Evolutionary conservation across 1,140 invertebrate species (phyloP).

Genomic region (Calycopis cecrops): DNA sequence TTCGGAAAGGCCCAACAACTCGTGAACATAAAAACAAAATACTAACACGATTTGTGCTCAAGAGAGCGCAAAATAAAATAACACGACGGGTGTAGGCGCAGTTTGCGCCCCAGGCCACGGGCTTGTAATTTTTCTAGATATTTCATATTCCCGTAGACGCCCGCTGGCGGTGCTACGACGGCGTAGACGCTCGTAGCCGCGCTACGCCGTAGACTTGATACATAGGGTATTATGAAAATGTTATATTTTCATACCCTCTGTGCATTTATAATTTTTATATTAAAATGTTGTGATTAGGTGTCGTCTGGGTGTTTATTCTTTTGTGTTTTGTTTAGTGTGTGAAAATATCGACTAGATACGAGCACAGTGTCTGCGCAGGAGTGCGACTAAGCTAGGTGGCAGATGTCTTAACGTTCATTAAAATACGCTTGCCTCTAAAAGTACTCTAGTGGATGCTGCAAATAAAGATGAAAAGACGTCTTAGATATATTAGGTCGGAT

Average conservation of each 20-base stretch:
- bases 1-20: constrained; percentile 55
- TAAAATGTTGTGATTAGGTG: too few species aligned
- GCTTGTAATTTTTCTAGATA: constrained; percentile 67
- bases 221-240: constrained; percentile 7
- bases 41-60: constrained; percentile 67
- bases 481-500: too few species aligned
- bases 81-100: constrained; percentile 57
- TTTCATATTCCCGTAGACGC: constrained; percentile 68
- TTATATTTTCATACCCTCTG: not conserved
- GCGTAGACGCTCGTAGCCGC: constrained; percentile 45
- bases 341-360: too few species aligned
- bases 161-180: constrained; percentile 54
- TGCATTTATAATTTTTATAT: too few species aligned
- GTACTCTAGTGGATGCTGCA: too few species aligned
- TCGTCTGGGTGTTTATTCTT: too few species aligned
- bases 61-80: constrained; percentile 72
- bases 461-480: too few species aligned
- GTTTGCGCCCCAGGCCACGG: constrained; percentile 51
- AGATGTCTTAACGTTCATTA: too few species aligned
- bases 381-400: too few species aligned
- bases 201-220: constrained; percentile 30
- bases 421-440: too few species aligned
- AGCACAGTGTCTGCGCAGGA: too few species aligned
- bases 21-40: constrained; percentile 61
- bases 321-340: too few species aligned